phyloP scores from a whole-genome alignment of 2,888 invertebrate species.

The Eupsilia transversa region DNA sequence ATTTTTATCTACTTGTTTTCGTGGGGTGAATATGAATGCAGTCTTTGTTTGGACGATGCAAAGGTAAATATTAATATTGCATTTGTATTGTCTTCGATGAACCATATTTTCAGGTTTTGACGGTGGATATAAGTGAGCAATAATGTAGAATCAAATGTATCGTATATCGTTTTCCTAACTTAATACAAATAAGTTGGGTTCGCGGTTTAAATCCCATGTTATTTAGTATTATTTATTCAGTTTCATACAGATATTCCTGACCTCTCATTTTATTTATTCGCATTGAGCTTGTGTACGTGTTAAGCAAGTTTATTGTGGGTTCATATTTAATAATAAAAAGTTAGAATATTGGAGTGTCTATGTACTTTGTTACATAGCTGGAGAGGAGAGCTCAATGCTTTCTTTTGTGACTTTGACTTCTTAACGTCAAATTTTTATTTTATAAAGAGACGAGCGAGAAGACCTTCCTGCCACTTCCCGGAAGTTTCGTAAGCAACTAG shows the following conservation, averaged over 20 bases:
- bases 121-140: constrained; percentile 59
- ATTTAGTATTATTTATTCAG: constrained; percentile 64
- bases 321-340: constrained; percentile 48
- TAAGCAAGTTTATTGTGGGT: constrained; percentile 58
- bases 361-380: constrained; percentile 17
- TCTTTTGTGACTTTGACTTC: constrained; percentile 5
- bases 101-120: constrained; percentile 74
- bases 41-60: constrained; percentile 84
- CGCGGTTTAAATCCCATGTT: constrained; percentile 55
- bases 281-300: constrained; percentile 57
- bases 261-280: constrained; percentile 59
- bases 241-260: constrained; percentile 54
- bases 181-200: constrained; percentile 54
- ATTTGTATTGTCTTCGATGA: constrained; percentile 77
- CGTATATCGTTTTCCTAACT: constrained; percentile 47
- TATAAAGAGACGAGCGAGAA: neutral
- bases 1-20: constrained; percentile 90
- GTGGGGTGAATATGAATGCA: constrained; percentile 88
- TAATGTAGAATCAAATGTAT: constrained; percentile 50
- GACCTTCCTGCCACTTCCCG: neutral
- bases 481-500: neutral
- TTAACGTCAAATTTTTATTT: constrained; percentile 11
- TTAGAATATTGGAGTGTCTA: constrained; percentile 23
- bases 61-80: constrained; percentile 86
- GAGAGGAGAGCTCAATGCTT: constrained; percentile 13